Percentiles rank a stretch among this genome's conserved stretches.
phyloP scores from a whole-genome alignment of 2,797 vertebrate species.

The Sebastes alutus region DNA sequence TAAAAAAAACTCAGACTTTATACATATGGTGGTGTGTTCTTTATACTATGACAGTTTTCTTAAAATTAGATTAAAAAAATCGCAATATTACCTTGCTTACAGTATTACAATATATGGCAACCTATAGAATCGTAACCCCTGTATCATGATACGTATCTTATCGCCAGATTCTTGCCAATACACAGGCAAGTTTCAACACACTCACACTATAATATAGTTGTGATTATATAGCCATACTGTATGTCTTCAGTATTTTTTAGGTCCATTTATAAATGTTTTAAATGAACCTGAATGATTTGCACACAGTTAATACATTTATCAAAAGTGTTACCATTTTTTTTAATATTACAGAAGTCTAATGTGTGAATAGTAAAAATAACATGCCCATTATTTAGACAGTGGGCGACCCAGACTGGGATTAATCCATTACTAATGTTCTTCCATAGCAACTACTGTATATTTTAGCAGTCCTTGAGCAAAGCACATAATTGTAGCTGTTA shows the following conservation, averaged over 20 bases:
- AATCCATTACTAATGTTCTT: constrained; percentile 36
- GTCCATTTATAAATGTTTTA: not conserved
- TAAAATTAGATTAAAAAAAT: no score
- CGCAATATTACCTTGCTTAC: no score
- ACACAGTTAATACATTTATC: not conserved
- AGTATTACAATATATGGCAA: no score
- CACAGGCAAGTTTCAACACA: not conserved
- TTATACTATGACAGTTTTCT: no score
- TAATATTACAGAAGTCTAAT: not conserved
- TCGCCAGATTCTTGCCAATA: no score
- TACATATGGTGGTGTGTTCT: no score
- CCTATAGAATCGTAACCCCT: no score
- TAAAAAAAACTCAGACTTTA: no score
- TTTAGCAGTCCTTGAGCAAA: constrained; percentile 38
- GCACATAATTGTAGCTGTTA: constrained; percentile 45
- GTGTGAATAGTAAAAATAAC: not conserved
- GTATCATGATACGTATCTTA: no score
- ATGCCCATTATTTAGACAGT: constrained; percentile 1
- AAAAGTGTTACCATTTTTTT: not conserved
- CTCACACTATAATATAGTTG: not conserved
- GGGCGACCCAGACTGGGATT: not conserved
- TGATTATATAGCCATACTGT: not conserved
- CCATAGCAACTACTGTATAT: constrained; percentile 34
- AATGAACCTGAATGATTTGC: not conserved
- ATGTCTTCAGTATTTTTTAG: not conserved